These are phyloP conservation scores for Chlamydotis undulata DNA, from an alignment of 2,113 vertebrate species.

Conservation along the genomic window DNA sequence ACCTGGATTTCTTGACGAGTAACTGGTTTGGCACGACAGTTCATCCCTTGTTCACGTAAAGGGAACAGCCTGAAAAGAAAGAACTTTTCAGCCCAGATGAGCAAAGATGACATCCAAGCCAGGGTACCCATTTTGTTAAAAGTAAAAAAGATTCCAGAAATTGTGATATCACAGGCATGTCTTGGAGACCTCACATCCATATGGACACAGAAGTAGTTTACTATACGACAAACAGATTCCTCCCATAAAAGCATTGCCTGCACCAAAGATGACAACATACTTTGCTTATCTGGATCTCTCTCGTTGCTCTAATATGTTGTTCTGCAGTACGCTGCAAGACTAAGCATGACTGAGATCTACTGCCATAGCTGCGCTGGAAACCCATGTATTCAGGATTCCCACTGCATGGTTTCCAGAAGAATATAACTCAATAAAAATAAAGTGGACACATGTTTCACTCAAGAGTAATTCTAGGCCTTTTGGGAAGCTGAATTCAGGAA, in stretches of 20 bases:
- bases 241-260: background rate
- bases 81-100: background rate
- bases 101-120: background rate
- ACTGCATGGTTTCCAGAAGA: background rate
- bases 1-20: conserved; percentile 91
- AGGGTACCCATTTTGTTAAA: background rate
- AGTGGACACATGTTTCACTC: background rate
- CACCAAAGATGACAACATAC: background rate
- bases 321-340: background rate
- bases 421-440: background rate
- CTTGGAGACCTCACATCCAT: background rate
- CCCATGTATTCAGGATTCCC: background rate
- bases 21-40: conserved; percentile 88
- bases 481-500: background rate
- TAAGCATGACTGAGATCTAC: background rate
- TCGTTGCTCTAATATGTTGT: background rate
- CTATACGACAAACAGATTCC: background rate
- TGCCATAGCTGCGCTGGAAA: background rate
- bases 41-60: conserved; percentile 91
- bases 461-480: background rate
- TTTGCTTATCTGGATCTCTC: background rate
- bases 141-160: background rate
- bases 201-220: background rate
- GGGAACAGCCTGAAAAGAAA: conserved; percentile 89
- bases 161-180: background rate